Evolutionary conservation across 2,113 vertebrate species (phyloP), one percentile per base, ranked within the genome.

Genomic region (Monopterus albus): DNA sequence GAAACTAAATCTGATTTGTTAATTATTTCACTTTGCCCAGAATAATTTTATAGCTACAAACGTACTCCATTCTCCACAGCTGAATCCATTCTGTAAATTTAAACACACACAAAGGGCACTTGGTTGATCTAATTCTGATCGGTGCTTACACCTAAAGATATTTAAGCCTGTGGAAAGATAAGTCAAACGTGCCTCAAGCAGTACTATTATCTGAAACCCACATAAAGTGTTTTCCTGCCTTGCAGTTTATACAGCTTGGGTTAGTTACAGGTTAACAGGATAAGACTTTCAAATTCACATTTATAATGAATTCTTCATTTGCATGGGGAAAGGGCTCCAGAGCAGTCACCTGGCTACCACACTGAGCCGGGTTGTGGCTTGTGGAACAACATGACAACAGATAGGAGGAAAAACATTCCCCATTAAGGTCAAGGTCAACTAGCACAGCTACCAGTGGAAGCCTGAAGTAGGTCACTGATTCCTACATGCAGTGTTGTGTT

Each of bases 41-140:
- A 62, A 62, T 60, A 20, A 28, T 36, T 43, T 65, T 49, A 20
- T 18, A 9, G 13, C 39, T 28, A 25, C 14, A 50, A 53, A 71
- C 17, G n/a, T n/a, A n/a, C 31, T 9, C 29, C 28, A 78, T 15
- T 55, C 52, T 9, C 71, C 49, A 45, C 11, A 52, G 29, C 17
- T 14, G 18, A 49, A 21, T n/a, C n/a, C n/a, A n/a, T n/a, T 6
- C 18, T 26, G 26, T 49, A 4, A 20, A 28, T 50, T 35, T 13
- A 33, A 81, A 71, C 31, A 57, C 45, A 59, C 33, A 39, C 23
- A 65, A 53, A 64, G 59, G 66, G 26, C 73, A 56, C 21, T 56
- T n/a, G n/a, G n/a, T 38, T 64, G 35, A 58, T 58, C 17, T 63
- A 40, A 62, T 75, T 51, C 29, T 29, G n/a, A 45, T 45, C 45